These are phyloP conservation scores for Cyanoliseus patagonus DNA, from an alignment of 2,113 vertebrate species.

Conservation along the genomic window DNA sequence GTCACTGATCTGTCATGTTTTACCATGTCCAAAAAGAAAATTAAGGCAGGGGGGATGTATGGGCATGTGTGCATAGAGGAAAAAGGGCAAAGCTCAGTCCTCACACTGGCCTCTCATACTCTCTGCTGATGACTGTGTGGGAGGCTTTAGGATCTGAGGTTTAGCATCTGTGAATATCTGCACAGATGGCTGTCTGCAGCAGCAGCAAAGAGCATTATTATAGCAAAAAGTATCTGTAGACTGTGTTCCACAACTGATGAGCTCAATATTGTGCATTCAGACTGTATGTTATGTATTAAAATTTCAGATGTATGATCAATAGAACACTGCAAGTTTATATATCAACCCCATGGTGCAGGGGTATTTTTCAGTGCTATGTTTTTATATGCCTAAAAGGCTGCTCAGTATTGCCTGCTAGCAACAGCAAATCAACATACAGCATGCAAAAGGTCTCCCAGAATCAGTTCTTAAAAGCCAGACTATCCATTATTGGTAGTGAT, in stretches of 20 bases:
- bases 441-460: background rate
- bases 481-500: background rate
- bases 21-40: background rate
- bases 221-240: background rate
- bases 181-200: background rate
- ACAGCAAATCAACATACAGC: background rate
- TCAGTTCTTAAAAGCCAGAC: background rate
- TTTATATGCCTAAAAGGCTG: background rate
- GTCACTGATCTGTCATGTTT: background rate
- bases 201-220: background rate
- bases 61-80: background rate
- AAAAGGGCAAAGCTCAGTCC: background rate
- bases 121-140: background rate
- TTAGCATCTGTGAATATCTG: background rate
- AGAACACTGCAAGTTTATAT: background rate
- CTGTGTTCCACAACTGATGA: background rate
- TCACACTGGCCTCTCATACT: background rate
- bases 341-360: background rate
- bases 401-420: background rate
- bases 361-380: background rate
- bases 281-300: background rate
- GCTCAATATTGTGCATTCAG: background rate
- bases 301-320: background rate
- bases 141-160: background rate
- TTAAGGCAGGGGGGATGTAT: fast-evolving